Evolutionary conservation across 2,797 vertebrate genomes (phyloP).

Genomic region (Ambastaia sidthimunki): DNA sequence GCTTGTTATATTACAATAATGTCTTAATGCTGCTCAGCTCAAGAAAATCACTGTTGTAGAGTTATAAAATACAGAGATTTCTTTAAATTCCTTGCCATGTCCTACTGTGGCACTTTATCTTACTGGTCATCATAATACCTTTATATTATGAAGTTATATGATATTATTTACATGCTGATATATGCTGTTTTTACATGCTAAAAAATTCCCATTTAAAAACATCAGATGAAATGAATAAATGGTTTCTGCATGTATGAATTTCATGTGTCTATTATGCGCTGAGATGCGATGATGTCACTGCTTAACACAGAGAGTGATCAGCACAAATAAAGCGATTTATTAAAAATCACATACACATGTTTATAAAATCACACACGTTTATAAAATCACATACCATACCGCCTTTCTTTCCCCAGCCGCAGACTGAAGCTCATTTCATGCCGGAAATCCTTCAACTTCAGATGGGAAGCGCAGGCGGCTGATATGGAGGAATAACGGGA

Average conservation of each 20-base stretch:
- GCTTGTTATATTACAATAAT: background rate
- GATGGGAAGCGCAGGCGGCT: constrained; percentile 23
- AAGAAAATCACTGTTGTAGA: background rate
- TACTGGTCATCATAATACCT: background rate
- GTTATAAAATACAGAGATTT: background rate
- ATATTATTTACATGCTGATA: too few species aligned
- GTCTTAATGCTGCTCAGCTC: background rate
- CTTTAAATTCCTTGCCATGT: background rate
- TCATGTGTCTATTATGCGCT: background rate
- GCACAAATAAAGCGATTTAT: background rate
- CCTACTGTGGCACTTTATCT: background rate
- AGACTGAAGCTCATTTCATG: constrained; percentile 56
- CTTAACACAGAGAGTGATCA: background rate
- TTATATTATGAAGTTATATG: too few species aligned
- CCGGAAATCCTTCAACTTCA: constrained; percentile 40
- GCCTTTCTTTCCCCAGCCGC: constrained; percentile 43
- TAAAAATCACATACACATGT: background rate
- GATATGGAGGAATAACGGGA: constrained; percentile 59
- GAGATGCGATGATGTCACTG: background rate
- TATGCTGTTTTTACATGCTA: too few species aligned
- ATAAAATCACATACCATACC: constrained; percentile 62
- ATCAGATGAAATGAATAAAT: too few species aligned
- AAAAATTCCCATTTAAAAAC: too few species aligned
- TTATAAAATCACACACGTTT: too few species aligned
- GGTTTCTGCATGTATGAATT: too few species aligned